These are phyloP conservation scores for Aurelia coerulea DNA, from an alignment of 30 jellyfish, hydroid and myxozoan species.

Conservation along the genomic window DNA sequence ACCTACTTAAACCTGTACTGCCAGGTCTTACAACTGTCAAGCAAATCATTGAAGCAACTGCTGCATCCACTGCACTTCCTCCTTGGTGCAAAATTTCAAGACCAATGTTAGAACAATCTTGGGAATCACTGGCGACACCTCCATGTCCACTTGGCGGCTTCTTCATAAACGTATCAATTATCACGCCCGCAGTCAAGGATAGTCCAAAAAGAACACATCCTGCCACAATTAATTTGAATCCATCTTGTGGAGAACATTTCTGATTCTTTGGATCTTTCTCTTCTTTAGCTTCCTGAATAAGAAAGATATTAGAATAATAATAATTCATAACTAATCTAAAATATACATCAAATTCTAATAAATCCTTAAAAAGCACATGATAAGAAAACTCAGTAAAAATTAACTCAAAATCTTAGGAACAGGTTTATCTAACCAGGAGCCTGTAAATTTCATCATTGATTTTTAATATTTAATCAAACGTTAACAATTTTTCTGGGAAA, in stretches of 20 bases:
- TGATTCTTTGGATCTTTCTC: background rate
- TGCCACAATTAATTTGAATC: slow-evolving; percentile 76
- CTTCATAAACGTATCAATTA: slow-evolving; percentile 59
- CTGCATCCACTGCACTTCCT: slow-evolving; percentile 78
- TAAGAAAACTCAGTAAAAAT: too few relatives aligned
- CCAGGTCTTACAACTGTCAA: slow-evolving; percentile 53
- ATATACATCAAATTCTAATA: background rate
- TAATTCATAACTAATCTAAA: background rate
- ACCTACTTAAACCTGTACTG: slow-evolving; percentile 71
- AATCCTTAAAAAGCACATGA: too few relatives aligned
- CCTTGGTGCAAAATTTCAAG: slow-evolving; percentile 41
- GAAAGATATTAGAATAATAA: background rate
- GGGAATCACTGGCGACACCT: slow-evolving; percentile 76
- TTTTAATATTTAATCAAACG: background rate
- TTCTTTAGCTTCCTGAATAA: slow-evolving; percentile 12
- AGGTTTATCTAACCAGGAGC: too few relatives aligned
- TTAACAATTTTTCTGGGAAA: too few relatives aligned
- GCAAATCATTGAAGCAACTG: slow-evolving; percentile 61
- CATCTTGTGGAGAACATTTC: slow-evolving; percentile 57
- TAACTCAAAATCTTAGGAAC: too few relatives aligned
- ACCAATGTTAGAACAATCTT: slow-evolving; percentile 66
- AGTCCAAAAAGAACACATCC: slow-evolving; percentile 75
- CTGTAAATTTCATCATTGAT: too few relatives aligned
- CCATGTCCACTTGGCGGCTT: slow-evolving; percentile 80
- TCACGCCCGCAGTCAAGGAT: slow-evolving; percentile 65